Base-by-base conservation (phyloP, 2,797 vertebrate genomes). In the Streptopelia turtur region DNA sequence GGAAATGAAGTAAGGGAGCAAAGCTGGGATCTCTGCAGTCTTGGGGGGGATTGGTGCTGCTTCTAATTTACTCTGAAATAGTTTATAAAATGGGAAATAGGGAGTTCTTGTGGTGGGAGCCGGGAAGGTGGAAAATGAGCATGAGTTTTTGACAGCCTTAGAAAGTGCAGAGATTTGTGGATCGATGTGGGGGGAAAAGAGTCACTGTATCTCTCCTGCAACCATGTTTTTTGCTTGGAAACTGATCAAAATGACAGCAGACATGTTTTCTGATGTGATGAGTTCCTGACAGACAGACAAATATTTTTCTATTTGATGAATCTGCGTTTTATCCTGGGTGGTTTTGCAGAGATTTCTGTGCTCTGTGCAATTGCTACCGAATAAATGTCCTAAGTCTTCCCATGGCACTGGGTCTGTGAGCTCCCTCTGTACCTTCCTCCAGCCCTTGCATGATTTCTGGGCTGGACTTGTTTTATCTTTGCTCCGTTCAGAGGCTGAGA, bases 21-120 rank as follows among this genome's bases (percentile, higher is more conserved):
- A 72, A 89, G 7, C 47, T 77, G 52, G 13, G 45, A 24, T 43
- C 25, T 57, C 16, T 60, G 71, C 33, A 68, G 50, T 13, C 21
- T 13, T 23, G 47, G 33, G 43, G 5, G 15, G 10, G 2, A 9
- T 31, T 9, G 4, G 18, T 60, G n/a, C 18, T 35, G 21, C 35
- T 66, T 61, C 35, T 75, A 22, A 18, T 59, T 43, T 37, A 3
- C 7, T 33, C n/a, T 79, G 47, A 37, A 83, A 1, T 3, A 24
- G 31, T 41, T 63, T 16, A 6, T 41, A 13, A 27, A 23, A 41
- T 16, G 27, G 47, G 52, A 69, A 57, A 9, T 33, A 55, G 6
- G 45, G 28, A 69, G 3, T 3, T 50, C 7, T 65, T 0, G 0
- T 37, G 30, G 8, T 37, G 31, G 31, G 17, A 25, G 8, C 0